Percentiles rank a stretch among this genome's conserved stretches.
These are phyloP conservation scores for Oreochromis aureus DNA, from an alignment of 2,113 vertebrate species.

Conservation along the genomic window DNA sequence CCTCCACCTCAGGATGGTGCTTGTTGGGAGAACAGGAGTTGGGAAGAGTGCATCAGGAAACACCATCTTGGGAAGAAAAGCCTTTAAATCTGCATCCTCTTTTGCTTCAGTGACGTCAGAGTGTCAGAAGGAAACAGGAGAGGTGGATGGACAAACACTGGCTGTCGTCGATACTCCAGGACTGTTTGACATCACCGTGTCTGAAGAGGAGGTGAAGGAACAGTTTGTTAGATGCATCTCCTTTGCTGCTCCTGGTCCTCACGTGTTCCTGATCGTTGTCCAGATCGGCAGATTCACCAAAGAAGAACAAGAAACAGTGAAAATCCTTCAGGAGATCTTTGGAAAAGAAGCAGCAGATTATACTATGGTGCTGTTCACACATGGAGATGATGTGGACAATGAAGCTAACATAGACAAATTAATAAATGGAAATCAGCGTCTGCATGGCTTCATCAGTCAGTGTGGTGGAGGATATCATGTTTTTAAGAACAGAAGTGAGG, in stretches of 20 bases:
- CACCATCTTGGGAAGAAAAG: neutral
- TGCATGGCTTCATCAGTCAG: neutral
- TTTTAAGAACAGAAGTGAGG: neutral
- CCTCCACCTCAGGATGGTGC: neutral
- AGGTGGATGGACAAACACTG: neutral
- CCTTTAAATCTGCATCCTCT: neutral
- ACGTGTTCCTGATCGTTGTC: neutral
- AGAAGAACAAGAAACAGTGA: neutral
- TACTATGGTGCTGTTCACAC: neutral
- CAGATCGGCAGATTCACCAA: neutral
- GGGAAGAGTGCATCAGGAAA: neutral
- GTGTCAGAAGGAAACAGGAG: neutral
- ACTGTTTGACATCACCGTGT: neutral
- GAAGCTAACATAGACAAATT: neutral
- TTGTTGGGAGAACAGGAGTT: neutral
- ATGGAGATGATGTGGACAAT: neutral
- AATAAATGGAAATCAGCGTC: neutral
- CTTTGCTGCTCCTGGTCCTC: neutral
- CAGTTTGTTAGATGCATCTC: neutral
- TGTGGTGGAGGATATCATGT: neutral
- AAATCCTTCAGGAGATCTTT: neutral
- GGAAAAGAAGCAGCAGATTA: neutral
- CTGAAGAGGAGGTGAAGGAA: neutral
- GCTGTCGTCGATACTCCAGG: neutral
- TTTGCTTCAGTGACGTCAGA: neutral